Evolutionary conservation across 2,888 invertebrate species (phyloP).

Genomic region (Dioctria rufipes): DNA sequence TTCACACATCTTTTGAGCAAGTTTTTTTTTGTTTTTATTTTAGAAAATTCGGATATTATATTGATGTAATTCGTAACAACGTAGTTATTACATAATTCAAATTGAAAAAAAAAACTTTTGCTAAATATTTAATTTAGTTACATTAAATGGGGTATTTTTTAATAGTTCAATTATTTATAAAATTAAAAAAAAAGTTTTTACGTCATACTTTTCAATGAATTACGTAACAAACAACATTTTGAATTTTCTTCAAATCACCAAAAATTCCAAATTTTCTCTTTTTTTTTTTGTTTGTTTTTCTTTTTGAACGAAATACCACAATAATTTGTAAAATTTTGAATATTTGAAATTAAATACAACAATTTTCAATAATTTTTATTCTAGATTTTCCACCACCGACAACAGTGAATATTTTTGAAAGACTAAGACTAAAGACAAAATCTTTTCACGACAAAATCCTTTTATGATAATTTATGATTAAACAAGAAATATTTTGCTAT

Average conservation of each 20-base stretch:
- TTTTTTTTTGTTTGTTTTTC: too few relatives aligned
- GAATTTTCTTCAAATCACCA: neutral
- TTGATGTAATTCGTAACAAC: too few relatives aligned
- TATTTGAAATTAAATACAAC: neutral
- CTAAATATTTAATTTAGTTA: too few relatives aligned
- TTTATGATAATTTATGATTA: conserved; percentile 23
- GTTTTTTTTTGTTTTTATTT: too few relatives aligned
- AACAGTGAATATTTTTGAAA: conserved; percentile 18
- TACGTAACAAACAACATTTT: neutral
- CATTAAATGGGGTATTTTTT: too few relatives aligned
- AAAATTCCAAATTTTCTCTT: too few relatives aligned
- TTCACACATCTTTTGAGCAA: too few relatives aligned
- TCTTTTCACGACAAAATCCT: neutral
- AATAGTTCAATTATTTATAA: too few relatives aligned
- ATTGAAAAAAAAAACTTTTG: too few relatives aligned
- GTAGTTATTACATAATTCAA: too few relatives aligned
- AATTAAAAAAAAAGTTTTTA: too few relatives aligned
- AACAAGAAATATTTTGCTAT: conserved; percentile 46
- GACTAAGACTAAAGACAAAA: conserved; percentile 8
- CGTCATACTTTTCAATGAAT: neutral
- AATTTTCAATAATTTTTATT: neutral
- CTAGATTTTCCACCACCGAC: neutral
- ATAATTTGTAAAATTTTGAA: neutral
- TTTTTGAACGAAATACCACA: neutral
- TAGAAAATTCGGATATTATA: too few relatives aligned